Conservation (phyloP, 2,797 vertebrate genomes). For the Coendou prehensilis region DNA sequence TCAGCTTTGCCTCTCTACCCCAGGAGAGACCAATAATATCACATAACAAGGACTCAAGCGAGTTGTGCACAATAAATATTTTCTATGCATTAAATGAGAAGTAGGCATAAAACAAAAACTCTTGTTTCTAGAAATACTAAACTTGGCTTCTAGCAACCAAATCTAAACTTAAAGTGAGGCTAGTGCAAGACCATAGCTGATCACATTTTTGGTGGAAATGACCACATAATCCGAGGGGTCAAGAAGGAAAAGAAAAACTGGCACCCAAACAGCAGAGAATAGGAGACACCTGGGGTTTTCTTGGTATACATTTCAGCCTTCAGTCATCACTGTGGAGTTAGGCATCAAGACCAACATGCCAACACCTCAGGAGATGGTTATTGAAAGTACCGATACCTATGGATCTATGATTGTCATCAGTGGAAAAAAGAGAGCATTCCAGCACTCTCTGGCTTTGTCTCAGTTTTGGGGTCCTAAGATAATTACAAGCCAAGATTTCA, state of each 20-base stretch:
- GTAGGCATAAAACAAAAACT: neutral
- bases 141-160: neutral
- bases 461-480: neutral
- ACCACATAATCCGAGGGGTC: neutral
- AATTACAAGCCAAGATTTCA: neutral
- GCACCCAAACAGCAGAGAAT: rapidly evolving
- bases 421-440: neutral
- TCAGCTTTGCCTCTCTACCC: neutral
- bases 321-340: neutral
- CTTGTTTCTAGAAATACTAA: neutral
- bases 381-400: neutral
- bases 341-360: neutral
- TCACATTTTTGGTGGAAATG: neutral
- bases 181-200: neutral
- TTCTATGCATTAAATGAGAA: neutral
- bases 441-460: neutral
- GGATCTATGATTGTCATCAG: neutral
- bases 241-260: neutral
- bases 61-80: conserved; percentile 50
- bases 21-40: conserved; percentile 39
- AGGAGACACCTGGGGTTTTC: neutral
- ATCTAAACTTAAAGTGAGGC: neutral
- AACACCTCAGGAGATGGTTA: neutral
- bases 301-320: neutral
- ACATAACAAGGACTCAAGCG: neutral